These are phyloP conservation scores for Patella vulgata DNA, from an alignment of 1,140 invertebrate species.

Conservation along the genomic window DNA sequence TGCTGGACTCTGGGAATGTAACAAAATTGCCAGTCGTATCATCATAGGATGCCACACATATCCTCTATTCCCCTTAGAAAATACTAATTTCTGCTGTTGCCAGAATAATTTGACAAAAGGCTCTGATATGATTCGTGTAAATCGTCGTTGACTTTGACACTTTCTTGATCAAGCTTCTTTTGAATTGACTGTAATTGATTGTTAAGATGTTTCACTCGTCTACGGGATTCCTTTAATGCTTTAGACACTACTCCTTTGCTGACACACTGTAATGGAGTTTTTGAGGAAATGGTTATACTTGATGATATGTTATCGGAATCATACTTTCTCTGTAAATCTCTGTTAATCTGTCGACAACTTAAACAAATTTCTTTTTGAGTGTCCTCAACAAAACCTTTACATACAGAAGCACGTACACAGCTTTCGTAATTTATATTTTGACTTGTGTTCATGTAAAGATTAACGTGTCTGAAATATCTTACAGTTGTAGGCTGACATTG, in stretches of 20 bases:
- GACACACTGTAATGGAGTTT: background rate
- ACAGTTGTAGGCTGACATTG: no score
- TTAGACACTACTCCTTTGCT: background rate
- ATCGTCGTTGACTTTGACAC: background rate
- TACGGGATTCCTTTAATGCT: background rate
- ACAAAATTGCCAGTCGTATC: background rate
- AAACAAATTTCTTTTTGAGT: no score
- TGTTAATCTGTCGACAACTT: no score
- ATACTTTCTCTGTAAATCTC: no score
- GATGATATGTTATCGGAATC: no score
- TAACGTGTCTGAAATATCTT: no score
- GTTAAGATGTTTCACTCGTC: background rate
- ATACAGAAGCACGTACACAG: no score
- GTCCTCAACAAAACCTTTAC: no score
- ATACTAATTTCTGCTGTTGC: slow-evolving; percentile 5
- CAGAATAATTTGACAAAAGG: background rate
- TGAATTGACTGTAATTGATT: background rate
- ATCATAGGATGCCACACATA: slow-evolving; percentile 11
- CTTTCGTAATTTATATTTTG: no score
- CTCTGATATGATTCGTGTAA: background rate
- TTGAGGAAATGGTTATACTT: no score
- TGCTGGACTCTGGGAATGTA: slow-evolving; percentile 1
- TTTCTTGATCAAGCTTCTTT: slow-evolving; percentile 1
- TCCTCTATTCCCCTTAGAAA: background rate
- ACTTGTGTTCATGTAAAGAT: no score